Evolutionary conservation across 2,888 invertebrate species (phyloP).

Genomic region (Clivina fossor): DNA sequence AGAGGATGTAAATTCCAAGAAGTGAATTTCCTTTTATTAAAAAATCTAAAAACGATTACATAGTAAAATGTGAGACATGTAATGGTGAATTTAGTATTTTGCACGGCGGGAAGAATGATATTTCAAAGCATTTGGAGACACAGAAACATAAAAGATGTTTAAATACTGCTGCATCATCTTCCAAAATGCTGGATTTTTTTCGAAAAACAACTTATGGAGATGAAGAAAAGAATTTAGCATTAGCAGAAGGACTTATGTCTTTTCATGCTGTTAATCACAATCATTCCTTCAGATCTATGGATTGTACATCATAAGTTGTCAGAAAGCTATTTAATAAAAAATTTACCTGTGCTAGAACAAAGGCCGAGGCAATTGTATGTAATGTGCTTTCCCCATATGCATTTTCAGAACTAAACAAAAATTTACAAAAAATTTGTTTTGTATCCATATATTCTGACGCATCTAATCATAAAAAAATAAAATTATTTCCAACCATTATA

Average conservation of each 20-base stretch:
- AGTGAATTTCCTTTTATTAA: constrained; percentile 31
- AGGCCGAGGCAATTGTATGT: constrained; percentile 34
- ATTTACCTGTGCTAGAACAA: constrained; percentile 36
- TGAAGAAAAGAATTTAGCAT: constrained; percentile 39
- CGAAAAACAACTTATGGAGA: constrained; percentile 27
- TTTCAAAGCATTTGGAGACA: constrained; percentile 30
- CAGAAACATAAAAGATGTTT: constrained; percentile 21
- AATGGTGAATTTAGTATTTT: constrained; percentile 21
- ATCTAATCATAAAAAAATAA: constrained; percentile 6
- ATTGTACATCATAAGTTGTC: constrained; percentile 39
- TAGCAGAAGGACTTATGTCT: constrained; percentile 39
- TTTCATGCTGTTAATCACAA: constrained; percentile 42
- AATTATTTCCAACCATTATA: constrained; percentile 26
- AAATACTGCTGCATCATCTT: constrained; percentile 19
- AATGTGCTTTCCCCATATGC: constrained; percentile 32
- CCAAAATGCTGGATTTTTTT: constrained; percentile 27
- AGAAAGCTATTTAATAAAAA: constrained; percentile 36
- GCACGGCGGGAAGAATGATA: constrained; percentile 30
- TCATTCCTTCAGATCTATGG: constrained; percentile 40
- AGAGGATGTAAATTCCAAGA: constrained; percentile 30
- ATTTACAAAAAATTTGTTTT: no score
- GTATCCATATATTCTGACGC: no score
- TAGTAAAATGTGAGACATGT: constrained; percentile 33
- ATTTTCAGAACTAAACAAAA: no score
- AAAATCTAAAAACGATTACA: constrained; percentile 31